These are phyloP conservation scores for Drosophila birchii DNA, from an alignment of 2,888 invertebrate species.

Conservation along the genomic window DNA sequence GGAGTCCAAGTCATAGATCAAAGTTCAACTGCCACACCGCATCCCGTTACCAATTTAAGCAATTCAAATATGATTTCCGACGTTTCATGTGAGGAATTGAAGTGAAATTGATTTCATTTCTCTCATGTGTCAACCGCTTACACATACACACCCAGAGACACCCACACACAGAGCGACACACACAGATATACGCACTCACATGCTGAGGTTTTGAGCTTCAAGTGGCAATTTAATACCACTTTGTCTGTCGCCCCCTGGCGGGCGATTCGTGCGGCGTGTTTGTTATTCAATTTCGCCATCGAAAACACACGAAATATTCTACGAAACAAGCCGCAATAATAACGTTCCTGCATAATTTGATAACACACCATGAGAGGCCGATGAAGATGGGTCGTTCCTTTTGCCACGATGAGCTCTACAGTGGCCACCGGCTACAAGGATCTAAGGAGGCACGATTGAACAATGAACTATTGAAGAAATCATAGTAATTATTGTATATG, in stretches of 20 bases:
- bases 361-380: slow-evolving; percentile 49
- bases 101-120: slow-evolving; percentile 45
- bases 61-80: slow-evolving; percentile 39
- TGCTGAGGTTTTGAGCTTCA: slow-evolving; percentile 43
- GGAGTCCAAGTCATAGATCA: slow-evolving; percentile 17
- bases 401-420: slow-evolving; percentile 56
- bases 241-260: slow-evolving; percentile 35
- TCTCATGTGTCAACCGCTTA: slow-evolving; percentile 28
- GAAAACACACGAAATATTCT: slow-evolving; percentile 54
- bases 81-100: slow-evolving; percentile 35
- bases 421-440: background rate
- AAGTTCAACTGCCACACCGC: slow-evolving; percentile 15
- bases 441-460: rapidly evolving
- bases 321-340: slow-evolving; percentile 68
- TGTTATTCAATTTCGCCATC: slow-evolving; percentile 71
- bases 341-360: slow-evolving; percentile 75
- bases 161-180: background rate
- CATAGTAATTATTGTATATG: too few species aligned
- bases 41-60: slow-evolving; percentile 22
- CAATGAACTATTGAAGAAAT: too few species aligned
- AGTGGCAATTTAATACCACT: slow-evolving; percentile 73
- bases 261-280: slow-evolving; percentile 47
- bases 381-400: slow-evolving; percentile 52
- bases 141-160: slow-evolving; percentile 6
- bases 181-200: background rate